Evolutionary conservation across 2,888 invertebrate species (phyloP), one percentile per base, ranked within the genome.

Genomic region (Therioaphis trifolii): DNA sequence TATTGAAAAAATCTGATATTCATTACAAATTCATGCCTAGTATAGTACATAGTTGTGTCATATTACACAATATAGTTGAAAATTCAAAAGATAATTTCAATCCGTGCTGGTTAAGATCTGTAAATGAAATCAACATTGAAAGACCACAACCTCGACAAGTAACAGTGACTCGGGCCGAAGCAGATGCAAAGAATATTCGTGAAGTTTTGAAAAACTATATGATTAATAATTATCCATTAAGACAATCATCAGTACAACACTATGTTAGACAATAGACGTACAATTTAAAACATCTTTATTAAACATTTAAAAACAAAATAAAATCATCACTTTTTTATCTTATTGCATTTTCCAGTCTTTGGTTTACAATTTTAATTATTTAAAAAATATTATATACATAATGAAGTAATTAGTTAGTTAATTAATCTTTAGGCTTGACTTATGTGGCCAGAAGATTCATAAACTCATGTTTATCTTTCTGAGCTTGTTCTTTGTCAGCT

Each of bases 11-110:
- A 68, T 75, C 85, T 1, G 86, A 87, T 75, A 46, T 86, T 0
- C 18, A 86, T 63, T 82, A 86, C 63, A 85, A 55, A 55, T 86
- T 86, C 85, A 85, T 86, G 29, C 86, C 86, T 2, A 29, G 85
- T n/a, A 43, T 87, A 18, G 80, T n/a, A n/a, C n/a, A n/a, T n/a
- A n/a, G n/a, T 87, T 52, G 82, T 79, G 18, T 85, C 87, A 2
- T 85, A 18, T 74, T 86, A 18, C 86, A 87, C 66, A 87, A 87
- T 58, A 80, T 87, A 43, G 55, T 85, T 74, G 86, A 86, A 84
- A 18, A 46, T 15, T 58, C 75, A 35, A 86, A 86, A 43, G 86
- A 85, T 35, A n/a, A 49, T 35, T 55, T n/a, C 55, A n/a, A 55
- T 55, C n/a, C 55, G 15, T 55, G n/a, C 15, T 55, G 55, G 55